Conservation (phyloP, 2,797 vertebrate species). For the Gymnodraco acuticeps region DNA sequence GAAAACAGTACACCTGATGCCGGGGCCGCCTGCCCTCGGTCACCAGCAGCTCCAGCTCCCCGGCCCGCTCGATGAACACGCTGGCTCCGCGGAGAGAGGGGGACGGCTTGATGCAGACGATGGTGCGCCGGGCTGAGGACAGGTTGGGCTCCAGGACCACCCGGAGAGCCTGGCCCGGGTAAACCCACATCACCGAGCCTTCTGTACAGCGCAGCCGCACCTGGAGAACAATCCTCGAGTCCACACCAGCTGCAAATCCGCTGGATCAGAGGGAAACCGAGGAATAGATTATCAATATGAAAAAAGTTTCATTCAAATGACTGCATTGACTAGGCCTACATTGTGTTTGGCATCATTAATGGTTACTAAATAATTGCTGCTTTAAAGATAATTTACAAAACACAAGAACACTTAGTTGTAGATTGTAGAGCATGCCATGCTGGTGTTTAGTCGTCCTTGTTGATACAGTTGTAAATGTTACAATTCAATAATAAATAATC, state of each 20-base stretch:
- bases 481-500: neutral
- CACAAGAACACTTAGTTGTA: neutral
- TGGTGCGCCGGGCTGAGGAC: slow-evolving; percentile 60
- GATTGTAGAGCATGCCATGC: neutral
- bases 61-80: slow-evolving; percentile 80
- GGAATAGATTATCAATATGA: neutral
- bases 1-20: slow-evolving; percentile 83
- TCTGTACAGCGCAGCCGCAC: slow-evolving; percentile 85
- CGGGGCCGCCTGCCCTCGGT: slow-evolving; percentile 58
- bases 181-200: slow-evolving; percentile 85
- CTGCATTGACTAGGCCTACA: neutral
- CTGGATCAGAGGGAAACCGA: slow-evolving; percentile 56
- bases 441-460: neutral
- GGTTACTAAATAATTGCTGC: neutral
- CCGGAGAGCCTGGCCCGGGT: slow-evolving; percentile 82
- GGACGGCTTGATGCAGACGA: slow-evolving; percentile 83
- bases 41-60: slow-evolving; percentile 80
- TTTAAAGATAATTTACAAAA: neutral
- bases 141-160: slow-evolving; percentile 86
- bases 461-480: neutral
- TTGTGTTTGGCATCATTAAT: neutral
- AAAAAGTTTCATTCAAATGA: neutral
- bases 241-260: slow-evolving; percentile 74
- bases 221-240: slow-evolving; percentile 83
- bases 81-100: slow-evolving; percentile 80